Evolutionary conservation across 2,888 invertebrate genomes (phyloP), one percentile per base, ranked within the genome.

Genomic region (Frankliniella intonsa): DNA sequence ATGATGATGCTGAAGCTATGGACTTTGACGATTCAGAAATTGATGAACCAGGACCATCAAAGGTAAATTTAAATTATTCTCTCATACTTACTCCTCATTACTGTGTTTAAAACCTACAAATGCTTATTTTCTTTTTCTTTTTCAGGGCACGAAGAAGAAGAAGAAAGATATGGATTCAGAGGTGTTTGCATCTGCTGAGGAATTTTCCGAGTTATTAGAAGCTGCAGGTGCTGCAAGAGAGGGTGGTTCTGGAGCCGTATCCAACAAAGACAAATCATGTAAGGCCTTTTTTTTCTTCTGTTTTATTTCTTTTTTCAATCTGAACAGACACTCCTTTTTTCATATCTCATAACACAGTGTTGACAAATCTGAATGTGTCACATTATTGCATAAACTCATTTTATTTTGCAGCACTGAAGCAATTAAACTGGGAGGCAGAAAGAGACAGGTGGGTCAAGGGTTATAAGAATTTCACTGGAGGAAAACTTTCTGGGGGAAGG

Each of bases 141-240:
- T 17, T 62, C 25, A 76, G 69, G 69, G 69, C 12, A 69, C n/a
- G 22, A 69, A 69, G 69, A 76, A 76, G 9, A 82, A 83, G 81
- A 82, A 83, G 80, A 83, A 80, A 80, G 51, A 62, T 82, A 81
- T 27, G 83, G 86, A 86, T 80, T 86, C 85, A n/a, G 87, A 87
- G 81, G 85, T 95, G 62, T 96, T 96, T 88, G 94, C 95, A 3
- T 94, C 95, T 0, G 95, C 95, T 0, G 96, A 96, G 87, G 93
- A 97, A 88, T 97, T 97, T 89, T 93, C 97, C 0, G 93, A 94
- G 80, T 90, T 97, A 85, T 89, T 98, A 82, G 97, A 97, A 88
- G 95, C 96, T 83, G 94, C 94, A 81, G 94, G 94, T 0, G 90
- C 91, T 80, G 90, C 92, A 7, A 92, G 92, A 85, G 90, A 90